These are phyloP conservation scores for Solenopsis invicta DNA, from an alignment of 1,140 invertebrate genomes.

Conservation along the genomic window DNA sequence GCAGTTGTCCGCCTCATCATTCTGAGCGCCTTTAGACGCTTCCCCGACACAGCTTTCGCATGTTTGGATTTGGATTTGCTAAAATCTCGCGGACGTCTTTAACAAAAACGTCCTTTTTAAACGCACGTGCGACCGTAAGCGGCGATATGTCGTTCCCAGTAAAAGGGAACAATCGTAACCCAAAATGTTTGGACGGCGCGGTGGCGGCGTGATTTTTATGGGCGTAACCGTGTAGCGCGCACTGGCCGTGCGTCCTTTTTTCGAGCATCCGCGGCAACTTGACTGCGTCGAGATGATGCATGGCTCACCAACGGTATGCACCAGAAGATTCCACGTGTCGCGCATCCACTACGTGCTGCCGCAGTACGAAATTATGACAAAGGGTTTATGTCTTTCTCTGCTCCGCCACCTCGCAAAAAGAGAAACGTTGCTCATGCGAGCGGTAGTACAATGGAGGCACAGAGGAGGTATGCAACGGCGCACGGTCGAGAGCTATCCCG, in stretches of 20 bases:
- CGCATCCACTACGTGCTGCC: constrained; percentile 65
- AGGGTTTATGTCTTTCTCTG: constrained; percentile 62
- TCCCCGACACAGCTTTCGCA: background rate
- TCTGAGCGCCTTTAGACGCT: background rate
- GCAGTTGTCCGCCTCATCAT: background rate
- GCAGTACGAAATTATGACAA: constrained; percentile 73
- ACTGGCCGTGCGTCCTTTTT: background rate
- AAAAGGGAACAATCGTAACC: constrained; percentile 8
- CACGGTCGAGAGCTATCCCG: constrained; percentile 34
- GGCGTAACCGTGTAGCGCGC: background rate
- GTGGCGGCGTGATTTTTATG: constrained; percentile 38
- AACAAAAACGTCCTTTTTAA: background rate
- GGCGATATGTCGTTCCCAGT: background rate
- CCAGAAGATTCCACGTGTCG: constrained; percentile 69
- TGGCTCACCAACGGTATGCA: constrained; percentile 61
- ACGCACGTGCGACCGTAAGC: background rate
- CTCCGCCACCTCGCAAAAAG: constrained; percentile 43
- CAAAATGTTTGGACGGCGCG: background rate
- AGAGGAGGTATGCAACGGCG: constrained; percentile 24
- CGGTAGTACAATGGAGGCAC: constrained; percentile 35
- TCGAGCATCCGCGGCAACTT: constrained; percentile 36
- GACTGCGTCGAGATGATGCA: constrained; percentile 69
- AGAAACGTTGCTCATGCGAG: constrained; percentile 39
- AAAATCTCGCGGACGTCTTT: background rate
- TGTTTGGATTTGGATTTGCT: background rate